Evolutionary conservation across 2,888 invertebrate genomes (phyloP), one percentile per base, ranked within the genome.

Genomic region (Linyphia triangularis): DNA sequence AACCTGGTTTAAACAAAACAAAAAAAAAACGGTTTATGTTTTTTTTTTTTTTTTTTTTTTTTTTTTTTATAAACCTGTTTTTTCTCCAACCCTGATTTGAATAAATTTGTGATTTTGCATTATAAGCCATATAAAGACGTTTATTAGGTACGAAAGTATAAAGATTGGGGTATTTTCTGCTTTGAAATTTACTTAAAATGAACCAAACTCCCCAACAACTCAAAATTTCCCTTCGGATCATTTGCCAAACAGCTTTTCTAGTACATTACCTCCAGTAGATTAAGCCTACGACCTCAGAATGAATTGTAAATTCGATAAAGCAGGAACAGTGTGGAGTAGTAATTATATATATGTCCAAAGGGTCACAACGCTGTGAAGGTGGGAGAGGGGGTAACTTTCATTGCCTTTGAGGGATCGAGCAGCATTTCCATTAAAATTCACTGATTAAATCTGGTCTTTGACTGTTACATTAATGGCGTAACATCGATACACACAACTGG

Each of bases 391-490:
- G 51, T 67, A 51, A 67, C 79, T 65, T 51, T 79, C 30, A 43
- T 30, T 67, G 37, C 67, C 67, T 79, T 65, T 51, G 57, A 79
- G 79, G 65, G 67, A 79, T 79, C 19, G n/a, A 26, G 43, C 43
- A 6, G 63, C n/a, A 40, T 67, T 30, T 28, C 79, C 79, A 79
- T 67, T 79, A 79, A 79, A 79, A 79, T 79, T 63, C 43, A n/a
- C 28, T 79, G 79, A 79, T 79, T 79, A 65, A 79, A 79, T 79
- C 79, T 79, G 67, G 67, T 40, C 65, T 79, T 67, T 79, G 67
- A 67, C 67, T 79, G 65, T 28, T 30, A n/a, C 67, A 67, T 51
- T 79, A 79, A 79, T 79, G 79, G 67, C 6, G 51, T 28, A n/a
- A 63, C 26, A n/a, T 61, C 40, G 77, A 61, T 19, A 40, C 59